Conservation (phyloP, 2,113 vertebrate species). For the Triplophysa dalaica region DNA sequence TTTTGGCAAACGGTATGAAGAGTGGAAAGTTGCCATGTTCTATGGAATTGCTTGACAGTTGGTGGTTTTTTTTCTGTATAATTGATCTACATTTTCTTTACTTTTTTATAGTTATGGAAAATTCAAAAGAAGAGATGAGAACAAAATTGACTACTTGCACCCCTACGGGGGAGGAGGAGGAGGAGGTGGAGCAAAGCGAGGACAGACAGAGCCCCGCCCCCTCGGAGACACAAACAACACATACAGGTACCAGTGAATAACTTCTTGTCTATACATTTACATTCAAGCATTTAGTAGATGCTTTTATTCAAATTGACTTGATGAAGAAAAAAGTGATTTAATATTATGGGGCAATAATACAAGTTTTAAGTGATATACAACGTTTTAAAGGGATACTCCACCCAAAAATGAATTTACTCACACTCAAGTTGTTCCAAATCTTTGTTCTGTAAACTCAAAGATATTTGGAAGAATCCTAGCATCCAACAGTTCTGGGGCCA, state of each 20-base stretch:
- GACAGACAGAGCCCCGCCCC: conserved; percentile 29
- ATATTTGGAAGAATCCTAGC: no score
- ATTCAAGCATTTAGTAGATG: background rate
- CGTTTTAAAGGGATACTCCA: no score
- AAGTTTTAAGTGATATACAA: no score
- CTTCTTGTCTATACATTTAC: no score
- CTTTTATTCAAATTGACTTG: no score
- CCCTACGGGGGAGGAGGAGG: background rate
- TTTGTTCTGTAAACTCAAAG: no score
- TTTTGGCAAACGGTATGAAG: background rate
- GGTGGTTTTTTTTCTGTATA: background rate
- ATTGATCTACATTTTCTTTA: background rate
- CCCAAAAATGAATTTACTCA: no score
- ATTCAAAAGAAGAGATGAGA: conserved; percentile 50
- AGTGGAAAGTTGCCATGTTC: background rate
- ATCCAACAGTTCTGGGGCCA: no score
- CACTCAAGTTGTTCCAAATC: no score
- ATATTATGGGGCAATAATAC: no score
- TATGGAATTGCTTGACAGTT: background rate
- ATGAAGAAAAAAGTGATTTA: no score
- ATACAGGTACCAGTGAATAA: conserved; percentile 31
- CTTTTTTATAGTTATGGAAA: conserved; percentile 55
- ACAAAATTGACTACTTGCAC: conserved; percentile 8
- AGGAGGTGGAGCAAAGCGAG: conserved; percentile 29
- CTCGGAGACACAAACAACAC: conserved; percentile 17